These are phyloP conservation scores for Halichoerus grypus DNA, from an alignment of 2,113 vertebrate species.

Conservation along the genomic window DNA sequence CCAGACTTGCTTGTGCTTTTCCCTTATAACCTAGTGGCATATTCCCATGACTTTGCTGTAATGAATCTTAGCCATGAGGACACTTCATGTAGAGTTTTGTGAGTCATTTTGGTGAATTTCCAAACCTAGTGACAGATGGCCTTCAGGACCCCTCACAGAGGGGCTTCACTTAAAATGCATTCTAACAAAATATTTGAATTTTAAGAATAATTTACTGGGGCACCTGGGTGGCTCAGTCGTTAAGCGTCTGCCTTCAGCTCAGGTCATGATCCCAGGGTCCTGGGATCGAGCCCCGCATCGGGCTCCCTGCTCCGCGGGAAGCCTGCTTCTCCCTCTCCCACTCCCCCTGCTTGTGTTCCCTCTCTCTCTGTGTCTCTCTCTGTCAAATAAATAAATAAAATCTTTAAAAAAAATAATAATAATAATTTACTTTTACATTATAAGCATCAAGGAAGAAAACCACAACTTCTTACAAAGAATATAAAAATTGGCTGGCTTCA, in stretches of 20 bases:
- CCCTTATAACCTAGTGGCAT: not conserved
- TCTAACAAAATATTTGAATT: slow-evolving; percentile 15
- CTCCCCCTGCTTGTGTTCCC: too few relatives aligned
- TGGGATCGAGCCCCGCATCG: too few relatives aligned
- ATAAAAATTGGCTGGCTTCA: not conserved
- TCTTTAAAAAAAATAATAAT: not conserved
- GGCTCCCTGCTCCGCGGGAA: too few relatives aligned
- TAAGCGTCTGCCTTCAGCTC: too few relatives aligned
- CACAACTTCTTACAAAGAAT: not conserved
- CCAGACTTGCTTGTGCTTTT: not conserved
- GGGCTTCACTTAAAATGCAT: not conserved
- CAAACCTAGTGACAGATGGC: not conserved
- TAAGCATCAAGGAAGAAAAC: not conserved
- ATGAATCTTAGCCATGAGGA: not conserved
- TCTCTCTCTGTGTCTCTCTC: too few relatives aligned
- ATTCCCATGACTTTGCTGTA: not conserved
- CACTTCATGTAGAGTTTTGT: not conserved
- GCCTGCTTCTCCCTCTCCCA: too few relatives aligned
- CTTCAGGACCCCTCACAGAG: not conserved
- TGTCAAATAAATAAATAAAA: too few relatives aligned
- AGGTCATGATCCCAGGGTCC: too few relatives aligned
- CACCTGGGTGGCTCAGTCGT: too few relatives aligned
- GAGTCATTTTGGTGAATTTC: slow-evolving; percentile 37
- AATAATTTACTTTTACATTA: not conserved
- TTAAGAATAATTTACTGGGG: not conserved